phyloP scores from a whole-genome alignment of 2,797 vertebrate species.

The Hydrophis major region DNA sequence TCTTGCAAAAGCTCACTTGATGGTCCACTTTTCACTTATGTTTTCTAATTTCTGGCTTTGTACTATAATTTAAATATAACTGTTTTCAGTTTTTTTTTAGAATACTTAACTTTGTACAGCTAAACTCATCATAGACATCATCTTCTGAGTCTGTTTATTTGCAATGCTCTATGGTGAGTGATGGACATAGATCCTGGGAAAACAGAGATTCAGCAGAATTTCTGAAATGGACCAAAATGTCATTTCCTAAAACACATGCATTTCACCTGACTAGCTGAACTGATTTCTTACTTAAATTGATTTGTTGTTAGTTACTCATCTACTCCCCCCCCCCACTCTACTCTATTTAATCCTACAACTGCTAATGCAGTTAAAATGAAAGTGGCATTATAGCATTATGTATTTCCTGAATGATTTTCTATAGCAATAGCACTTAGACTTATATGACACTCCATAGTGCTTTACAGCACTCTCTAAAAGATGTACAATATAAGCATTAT shows the following conservation, averaged over 20 bases:
- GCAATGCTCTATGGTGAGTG: not conserved
- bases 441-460: too few species aligned
- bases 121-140: not conserved
- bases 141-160: too few species aligned
- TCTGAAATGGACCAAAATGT: not conserved
- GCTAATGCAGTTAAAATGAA: not conserved
- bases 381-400: not conserved
- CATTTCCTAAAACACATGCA: not conserved
- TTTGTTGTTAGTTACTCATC: not conserved
- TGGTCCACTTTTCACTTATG: not conserved
- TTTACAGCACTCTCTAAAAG: too few species aligned
- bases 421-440: not conserved
- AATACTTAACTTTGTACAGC: not conserved
- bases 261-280: not conserved
- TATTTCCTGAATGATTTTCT: not conserved
- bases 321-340: not conserved
- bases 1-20: not conserved
- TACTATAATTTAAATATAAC: too few species aligned
- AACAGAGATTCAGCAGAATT: not conserved
- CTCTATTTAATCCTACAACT: not conserved
- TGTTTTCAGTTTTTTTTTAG: not conserved
- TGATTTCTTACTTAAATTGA: not conserved
- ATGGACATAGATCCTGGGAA: not conserved
- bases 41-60: not conserved
- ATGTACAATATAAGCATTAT: too few species aligned